Conservation (phyloP, 1,140 invertebrate species). For the Drosophila paulistorum region DNA sequence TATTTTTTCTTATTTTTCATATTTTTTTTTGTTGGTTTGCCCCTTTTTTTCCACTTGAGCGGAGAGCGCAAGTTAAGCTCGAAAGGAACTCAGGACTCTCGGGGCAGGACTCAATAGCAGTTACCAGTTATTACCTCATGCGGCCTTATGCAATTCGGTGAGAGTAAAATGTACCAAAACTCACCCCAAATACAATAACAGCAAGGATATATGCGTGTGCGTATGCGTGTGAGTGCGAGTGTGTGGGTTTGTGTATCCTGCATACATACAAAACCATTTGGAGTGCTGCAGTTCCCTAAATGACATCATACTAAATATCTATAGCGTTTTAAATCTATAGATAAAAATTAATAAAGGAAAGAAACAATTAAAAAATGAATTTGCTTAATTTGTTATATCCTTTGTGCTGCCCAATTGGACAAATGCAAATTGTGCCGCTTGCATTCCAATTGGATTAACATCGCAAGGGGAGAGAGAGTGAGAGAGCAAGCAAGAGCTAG, state of each 20-base stretch:
- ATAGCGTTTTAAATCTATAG: too few relatives aligned
- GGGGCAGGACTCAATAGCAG: conserved; percentile 18
- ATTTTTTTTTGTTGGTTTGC: conserved; percentile 39
- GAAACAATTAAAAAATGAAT: neutral
- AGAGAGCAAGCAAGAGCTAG: neutral
- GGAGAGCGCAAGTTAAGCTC: conserved; percentile 17
- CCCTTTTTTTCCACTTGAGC: conserved; percentile 53
- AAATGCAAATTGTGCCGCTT: conserved; percentile 50
- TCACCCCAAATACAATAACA: conserved; percentile 50
- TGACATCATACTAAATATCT: conserved; percentile 10
- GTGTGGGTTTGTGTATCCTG: conserved; percentile 33
- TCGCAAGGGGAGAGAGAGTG: conserved; percentile 18
- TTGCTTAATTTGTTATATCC: neutral
- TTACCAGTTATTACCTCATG: conserved; percentile 51
- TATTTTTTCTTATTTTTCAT: conserved; percentile 36
- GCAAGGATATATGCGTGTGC: conserved; percentile 19
- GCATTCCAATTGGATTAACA: conserved; percentile 77
- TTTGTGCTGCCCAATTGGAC: conserved; percentile 16
- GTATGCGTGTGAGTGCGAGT: neutral
- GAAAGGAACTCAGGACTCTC: conserved; percentile 1
- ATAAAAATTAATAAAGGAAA: neutral
- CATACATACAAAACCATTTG: conserved; percentile 72
- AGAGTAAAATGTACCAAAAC: conserved; percentile 30
- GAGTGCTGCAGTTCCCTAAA: conserved; percentile 43
- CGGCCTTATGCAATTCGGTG: conserved; percentile 65